Conservation (phyloP, 2,113 vertebrate genomes). For the Crocuta crocuta region DNA sequence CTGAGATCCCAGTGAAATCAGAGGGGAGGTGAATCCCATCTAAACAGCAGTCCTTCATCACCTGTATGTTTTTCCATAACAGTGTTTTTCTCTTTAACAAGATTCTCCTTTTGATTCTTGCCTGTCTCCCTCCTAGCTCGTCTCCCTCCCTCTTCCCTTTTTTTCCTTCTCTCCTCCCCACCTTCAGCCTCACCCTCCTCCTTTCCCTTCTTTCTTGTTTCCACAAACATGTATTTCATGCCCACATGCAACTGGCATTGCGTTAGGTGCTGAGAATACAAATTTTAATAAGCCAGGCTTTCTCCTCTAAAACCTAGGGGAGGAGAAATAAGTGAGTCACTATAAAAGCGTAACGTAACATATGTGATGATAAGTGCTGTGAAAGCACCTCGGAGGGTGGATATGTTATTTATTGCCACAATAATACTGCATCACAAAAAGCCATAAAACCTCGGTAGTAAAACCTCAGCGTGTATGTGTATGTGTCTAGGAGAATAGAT, state of each 20-base stretch:
- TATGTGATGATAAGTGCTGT: not conserved
- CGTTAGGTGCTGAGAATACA: not conserved
- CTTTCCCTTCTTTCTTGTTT: not conserved
- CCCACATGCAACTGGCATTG: not conserved
- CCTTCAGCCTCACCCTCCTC: not conserved
- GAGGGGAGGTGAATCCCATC: not conserved
- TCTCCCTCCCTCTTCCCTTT: not conserved
- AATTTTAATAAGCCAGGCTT: not conserved
- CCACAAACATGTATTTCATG: not conserved
- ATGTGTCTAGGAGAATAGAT: not conserved
- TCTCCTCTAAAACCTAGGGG: not conserved
- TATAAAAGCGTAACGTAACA: not conserved
- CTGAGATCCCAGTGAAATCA: slow-evolving; percentile 1
- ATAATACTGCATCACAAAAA: not conserved
- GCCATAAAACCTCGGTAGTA: not conserved
- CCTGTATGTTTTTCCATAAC: not conserved
- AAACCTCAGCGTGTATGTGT: not conserved
- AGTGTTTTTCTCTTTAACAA: not conserved
- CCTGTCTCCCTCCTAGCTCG: not conserved
- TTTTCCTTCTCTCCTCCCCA: not conserved
- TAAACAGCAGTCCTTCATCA: not conserved
- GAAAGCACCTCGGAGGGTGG: not conserved
- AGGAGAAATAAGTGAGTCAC: not conserved
- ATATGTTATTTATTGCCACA: not conserved
- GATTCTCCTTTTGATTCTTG: not conserved